Evolutionary conservation across 2,888 invertebrate species (phyloP).

Genomic region (Linnaemya vulpina): DNA sequence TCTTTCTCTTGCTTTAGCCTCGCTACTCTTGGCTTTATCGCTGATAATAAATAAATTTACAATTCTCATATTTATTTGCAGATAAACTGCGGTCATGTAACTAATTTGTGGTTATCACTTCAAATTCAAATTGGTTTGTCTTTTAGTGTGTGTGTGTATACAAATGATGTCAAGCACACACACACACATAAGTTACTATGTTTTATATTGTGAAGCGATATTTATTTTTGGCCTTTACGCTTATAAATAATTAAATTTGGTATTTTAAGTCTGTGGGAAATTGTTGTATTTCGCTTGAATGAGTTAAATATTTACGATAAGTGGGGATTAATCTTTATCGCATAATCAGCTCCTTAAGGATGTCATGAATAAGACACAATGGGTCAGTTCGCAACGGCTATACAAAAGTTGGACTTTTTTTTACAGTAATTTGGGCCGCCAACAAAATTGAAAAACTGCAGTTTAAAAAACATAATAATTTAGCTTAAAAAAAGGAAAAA

Average conservation of each 20-base stretch:
- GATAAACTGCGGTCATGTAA: conserved; percentile 69
- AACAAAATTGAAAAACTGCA: too few relatives aligned
- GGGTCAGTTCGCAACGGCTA: too few relatives aligned
- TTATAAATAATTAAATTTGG: not conserved
- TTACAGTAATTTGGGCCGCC: too few relatives aligned
- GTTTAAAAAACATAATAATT: too few relatives aligned
- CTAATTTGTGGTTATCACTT: conserved; percentile 71
- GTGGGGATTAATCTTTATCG: too few relatives aligned
- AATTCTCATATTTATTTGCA: conserved; percentile 69
- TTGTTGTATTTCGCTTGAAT: not conserved
- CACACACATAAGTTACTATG: too few relatives aligned
- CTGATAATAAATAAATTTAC: conserved; percentile 70
- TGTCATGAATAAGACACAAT: too few relatives aligned
- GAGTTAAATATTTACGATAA: too few relatives aligned
- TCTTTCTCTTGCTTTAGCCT: not conserved
- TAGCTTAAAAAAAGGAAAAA: too few relatives aligned
- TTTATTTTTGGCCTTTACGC: not conserved
- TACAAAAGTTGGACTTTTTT: too few relatives aligned
- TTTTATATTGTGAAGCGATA: not conserved
- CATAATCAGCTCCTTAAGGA: too few relatives aligned
- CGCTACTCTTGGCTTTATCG: conserved; percentile 55
- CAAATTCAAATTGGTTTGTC: conserved; percentile 57
- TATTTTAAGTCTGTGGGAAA: not conserved
- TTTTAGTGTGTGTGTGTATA: not conserved
- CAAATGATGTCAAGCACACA: too few relatives aligned